Evolutionary conservation across 2,113 vertebrate genomes (phyloP).

Genomic region (Vanacampus margaritifer): DNA sequence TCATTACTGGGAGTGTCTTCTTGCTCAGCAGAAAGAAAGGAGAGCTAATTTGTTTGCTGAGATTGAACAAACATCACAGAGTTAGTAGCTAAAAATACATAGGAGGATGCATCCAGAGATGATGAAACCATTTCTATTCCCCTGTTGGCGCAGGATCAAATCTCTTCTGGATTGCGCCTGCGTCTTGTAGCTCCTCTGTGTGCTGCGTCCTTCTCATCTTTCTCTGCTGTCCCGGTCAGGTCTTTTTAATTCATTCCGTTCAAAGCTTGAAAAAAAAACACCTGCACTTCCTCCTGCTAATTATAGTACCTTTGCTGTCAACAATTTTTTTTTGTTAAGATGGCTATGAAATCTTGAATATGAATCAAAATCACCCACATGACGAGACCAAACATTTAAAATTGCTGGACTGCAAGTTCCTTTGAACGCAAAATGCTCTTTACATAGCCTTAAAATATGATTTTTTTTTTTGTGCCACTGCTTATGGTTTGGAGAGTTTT

Average conservation of each 20-base stretch:
- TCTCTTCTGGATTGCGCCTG: conserved; percentile 46
- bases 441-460: conserved; percentile 38
- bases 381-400: conserved; percentile 39
- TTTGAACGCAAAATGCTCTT: conserved; percentile 56
- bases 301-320: conserved; percentile 47
- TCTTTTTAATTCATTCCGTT: conserved; percentile 34
- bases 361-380: conserved; percentile 11
- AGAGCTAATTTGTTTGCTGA: conserved; percentile 55
- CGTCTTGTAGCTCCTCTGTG: conserved; percentile 25
- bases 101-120: conserved; percentile 41
- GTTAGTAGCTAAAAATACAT: conserved; percentile 50
- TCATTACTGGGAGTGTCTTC: conserved; percentile 45
- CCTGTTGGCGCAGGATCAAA: conserved; percentile 45
- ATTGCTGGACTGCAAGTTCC: conserved; percentile 21
- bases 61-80: conserved; percentile 57
- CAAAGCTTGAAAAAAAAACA: conserved; percentile 31
- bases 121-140: conserved; percentile 56
- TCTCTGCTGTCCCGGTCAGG: conserved; percentile 18
- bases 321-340: conserved; percentile 33
- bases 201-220: conserved; percentile 37
- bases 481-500: conserved; percentile 32
- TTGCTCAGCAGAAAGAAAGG: conserved; percentile 14
- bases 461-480: conserved; percentile 34
- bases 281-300: conserved; percentile 35
- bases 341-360: conserved; percentile 22